Conservation (phyloP, 2,888 invertebrate genomes). For the Brachyptera risi region DNA sequence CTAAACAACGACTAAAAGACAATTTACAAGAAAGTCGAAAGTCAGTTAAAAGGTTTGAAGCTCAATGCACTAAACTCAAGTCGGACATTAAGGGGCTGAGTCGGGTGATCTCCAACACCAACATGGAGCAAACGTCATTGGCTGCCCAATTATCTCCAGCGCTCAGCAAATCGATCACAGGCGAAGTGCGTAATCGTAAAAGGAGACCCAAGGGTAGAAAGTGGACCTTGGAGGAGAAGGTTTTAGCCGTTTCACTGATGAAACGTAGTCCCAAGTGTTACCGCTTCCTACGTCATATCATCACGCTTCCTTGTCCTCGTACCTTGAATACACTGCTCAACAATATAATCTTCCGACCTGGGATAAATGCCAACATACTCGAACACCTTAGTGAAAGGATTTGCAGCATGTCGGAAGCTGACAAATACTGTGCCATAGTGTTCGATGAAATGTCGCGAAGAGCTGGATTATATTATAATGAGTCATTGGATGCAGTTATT, state of each 20-base stretch:
- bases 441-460: conserved; percentile 21
- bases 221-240: conserved; percentile 1
- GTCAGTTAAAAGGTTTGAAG: too few species aligned
- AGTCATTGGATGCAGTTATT: too few species aligned
- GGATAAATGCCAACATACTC: conserved; percentile 16
- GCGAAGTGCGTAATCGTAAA: too few species aligned
- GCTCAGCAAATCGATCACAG: too few species aligned
- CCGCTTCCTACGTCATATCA: conserved; percentile 4
- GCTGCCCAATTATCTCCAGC: too few species aligned
- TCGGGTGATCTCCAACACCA: too few species aligned
- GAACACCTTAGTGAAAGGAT: conserved; percentile 1
- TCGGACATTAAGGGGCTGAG: too few species aligned
- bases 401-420: conserved; percentile 12
- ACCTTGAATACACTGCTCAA: conserved; percentile 15
- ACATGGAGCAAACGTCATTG: too few species aligned
- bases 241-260: not conserved
- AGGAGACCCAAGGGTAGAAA: not conserved
- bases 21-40: too few species aligned
- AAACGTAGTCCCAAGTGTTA: conserved; percentile 20
- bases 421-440: conserved; percentile 5
- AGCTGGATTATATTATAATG: conserved; percentile 2
- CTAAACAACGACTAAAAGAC: too few species aligned
- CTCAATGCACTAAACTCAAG: too few species aligned
- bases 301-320: too few species aligned
- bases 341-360: conserved; percentile 7